Evolutionary conservation across 2,888 invertebrate species (phyloP).

Genomic region (Lepidonotus clava): DNA sequence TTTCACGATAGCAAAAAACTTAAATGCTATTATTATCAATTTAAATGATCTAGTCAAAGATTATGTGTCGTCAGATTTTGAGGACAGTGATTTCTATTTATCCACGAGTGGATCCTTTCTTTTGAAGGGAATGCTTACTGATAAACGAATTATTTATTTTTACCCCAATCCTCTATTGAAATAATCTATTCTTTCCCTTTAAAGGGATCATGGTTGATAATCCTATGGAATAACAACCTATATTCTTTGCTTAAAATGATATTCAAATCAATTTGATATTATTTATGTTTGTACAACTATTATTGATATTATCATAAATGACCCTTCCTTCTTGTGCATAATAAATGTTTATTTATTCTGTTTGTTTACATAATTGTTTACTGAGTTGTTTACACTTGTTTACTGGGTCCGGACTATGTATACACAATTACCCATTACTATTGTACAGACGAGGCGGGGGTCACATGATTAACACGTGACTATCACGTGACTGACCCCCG

Average conservation of each 20-base stretch:
- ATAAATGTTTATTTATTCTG: background rate
- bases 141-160: no score
- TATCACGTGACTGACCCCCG: background rate
- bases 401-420: no score
- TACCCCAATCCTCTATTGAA: background rate
- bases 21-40: background rate
- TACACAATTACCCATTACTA: conserved; percentile 28
- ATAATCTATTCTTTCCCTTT: background rate
- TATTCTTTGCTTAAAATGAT: background rate
- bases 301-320: background rate
- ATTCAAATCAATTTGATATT: background rate
- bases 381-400: background rate
- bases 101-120: conserved; percentile 1
- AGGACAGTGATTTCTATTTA: conserved; percentile 32
- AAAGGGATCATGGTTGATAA: no score
- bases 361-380: background rate
- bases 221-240: no score
- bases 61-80: background rate
- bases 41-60: conserved; percentile 16
- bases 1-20: background rate
- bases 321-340: background rate
- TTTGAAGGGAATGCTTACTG: background rate
- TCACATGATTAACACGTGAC: no score
- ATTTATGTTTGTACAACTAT: background rate
- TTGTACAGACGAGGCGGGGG: background rate